Evolutionary conservation across 2,888 invertebrate species (phyloP).

Genomic region (Adelognathus sp.): DNA sequence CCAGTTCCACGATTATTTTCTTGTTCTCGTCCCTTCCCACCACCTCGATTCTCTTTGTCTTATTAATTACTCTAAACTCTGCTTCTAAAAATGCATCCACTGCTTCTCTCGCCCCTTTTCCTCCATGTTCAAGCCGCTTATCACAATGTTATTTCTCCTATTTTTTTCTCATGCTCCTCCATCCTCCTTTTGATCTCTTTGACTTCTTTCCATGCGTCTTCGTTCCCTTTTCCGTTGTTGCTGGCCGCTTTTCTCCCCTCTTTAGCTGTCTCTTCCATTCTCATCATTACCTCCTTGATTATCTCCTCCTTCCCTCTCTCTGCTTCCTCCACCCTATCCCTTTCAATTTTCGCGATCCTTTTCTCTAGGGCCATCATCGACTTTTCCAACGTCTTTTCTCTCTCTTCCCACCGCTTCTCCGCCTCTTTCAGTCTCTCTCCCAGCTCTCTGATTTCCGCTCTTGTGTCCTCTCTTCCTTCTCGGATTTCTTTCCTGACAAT

Average conservation of each 20-base stretch:
- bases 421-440: background rate
- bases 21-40: background rate
- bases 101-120: background rate
- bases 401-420: background rate
- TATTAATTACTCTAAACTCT: slow-evolving; percentile 4
- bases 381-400: background rate
- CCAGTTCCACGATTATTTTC: background rate
- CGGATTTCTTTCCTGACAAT: background rate
- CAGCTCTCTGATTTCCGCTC: background rate
- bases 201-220: background rate
- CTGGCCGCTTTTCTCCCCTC: too few relatives aligned
- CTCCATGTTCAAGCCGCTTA: slow-evolving; percentile 3
- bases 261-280: background rate
- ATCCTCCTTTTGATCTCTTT: background rate
- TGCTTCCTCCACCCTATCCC: background rate
- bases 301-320: background rate
- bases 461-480: background rate
- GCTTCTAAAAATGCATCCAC: background rate
- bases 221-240: background rate
- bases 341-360: background rate
- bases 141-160: slow-evolving; percentile 11
- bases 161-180: background rate
- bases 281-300: background rate
- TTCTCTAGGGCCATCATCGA: background rate
- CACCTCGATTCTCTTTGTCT: background rate